Percentiles rank a stretch among this genome's conserved stretches.
Conservation (phyloP, 2,888 invertebrate species). For the Melinaea marsaeus region DNA sequence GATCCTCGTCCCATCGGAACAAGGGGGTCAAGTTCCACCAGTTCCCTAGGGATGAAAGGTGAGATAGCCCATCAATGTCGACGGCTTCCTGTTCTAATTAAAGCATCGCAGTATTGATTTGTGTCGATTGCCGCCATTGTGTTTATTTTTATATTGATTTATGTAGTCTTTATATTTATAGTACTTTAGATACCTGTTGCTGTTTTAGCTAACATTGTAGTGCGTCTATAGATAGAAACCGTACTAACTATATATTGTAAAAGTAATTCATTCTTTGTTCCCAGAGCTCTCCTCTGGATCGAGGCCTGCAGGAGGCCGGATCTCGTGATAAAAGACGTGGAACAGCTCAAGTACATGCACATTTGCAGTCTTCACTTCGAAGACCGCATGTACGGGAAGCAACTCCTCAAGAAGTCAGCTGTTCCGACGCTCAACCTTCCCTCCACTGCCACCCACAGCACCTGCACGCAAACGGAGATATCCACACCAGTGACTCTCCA, state of each 20-base stretch:
- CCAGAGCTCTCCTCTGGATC: conserved; percentile 23
- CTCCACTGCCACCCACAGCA: conserved; percentile 7
- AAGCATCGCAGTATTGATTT: neutral
- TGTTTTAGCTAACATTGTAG: no score
- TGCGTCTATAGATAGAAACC: no score
- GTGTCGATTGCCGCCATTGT: neutral
- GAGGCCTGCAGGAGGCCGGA: conserved; percentile 26
- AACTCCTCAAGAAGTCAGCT: conserved; percentile 31
- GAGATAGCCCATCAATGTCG: neutral
- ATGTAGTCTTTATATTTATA: neutral
- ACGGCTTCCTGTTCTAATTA: neutral
- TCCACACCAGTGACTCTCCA: conserved; percentile 17
- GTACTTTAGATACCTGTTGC: no score
- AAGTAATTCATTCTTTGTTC: neutral
- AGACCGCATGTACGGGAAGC: conserved; percentile 29
- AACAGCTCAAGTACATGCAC: conserved; percentile 27
- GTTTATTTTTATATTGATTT: neutral
- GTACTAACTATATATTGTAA: no score
- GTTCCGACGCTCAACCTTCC: conserved; percentile 36
- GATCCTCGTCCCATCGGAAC: conserved; percentile 22
- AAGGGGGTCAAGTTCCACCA: conserved; percentile 27
- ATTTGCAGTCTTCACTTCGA: conserved; percentile 30
- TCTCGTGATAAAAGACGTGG: conserved; percentile 20
- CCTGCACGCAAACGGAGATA: conserved; percentile 22
- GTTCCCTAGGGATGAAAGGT: conserved; percentile 30